phyloP scores from a whole-genome alignment of 2,113 vertebrate species.

The Tyrannus savana region DNA sequence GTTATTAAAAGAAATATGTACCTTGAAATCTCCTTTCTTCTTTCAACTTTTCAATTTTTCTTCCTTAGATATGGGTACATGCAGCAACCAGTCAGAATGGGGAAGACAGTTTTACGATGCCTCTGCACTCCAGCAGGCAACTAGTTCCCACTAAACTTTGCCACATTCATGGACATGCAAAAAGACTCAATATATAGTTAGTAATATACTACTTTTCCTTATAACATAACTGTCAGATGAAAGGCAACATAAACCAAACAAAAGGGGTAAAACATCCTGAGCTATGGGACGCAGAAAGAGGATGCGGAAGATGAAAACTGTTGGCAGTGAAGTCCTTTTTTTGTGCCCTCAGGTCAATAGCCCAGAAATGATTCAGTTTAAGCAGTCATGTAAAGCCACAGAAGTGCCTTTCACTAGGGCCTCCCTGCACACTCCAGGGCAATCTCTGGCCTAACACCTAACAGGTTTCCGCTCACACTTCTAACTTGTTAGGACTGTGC shows the following conservation, averaged over 20 bases:
- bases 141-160: conserved; percentile 60
- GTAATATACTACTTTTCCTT: conserved; percentile 37
- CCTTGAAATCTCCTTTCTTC: conserved; percentile 66
- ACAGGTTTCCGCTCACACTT: not conserved
- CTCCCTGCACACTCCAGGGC: not conserved
- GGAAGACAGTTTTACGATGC: conserved; percentile 67
- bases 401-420: not conserved
- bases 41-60: conserved; percentile 58
- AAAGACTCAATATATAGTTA: conserved; percentile 77
- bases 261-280: not conserved
- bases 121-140: conserved; percentile 71
- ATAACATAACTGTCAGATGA: not conserved
- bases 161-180: conserved; percentile 71
- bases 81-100: conserved; percentile 68
- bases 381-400: not conserved
- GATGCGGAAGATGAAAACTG: not conserved
- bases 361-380: not conserved
- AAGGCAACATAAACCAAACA: conserved; percentile 12
- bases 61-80: conserved; percentile 67
- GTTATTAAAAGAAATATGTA: conserved; percentile 53
- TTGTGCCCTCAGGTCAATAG: not conserved
- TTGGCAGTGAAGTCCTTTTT: not conserved
- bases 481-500: not conserved
- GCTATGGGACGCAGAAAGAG: not conserved
- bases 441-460: not conserved